These are phyloP conservation scores for Orgyia antiqua DNA, from an alignment of 2,888 invertebrate species.

Conservation along the genomic window DNA sequence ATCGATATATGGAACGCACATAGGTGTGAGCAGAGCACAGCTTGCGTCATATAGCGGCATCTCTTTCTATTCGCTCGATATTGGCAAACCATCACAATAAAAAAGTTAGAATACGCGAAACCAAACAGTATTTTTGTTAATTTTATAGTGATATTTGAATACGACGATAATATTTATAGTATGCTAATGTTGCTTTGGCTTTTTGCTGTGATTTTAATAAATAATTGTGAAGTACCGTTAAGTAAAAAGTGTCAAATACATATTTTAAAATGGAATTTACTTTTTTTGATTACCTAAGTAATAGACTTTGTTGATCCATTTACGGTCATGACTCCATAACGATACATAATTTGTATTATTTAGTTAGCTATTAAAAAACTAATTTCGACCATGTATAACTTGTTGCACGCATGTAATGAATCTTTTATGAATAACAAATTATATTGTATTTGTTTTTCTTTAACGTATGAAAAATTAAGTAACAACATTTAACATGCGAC, in stretches of 20 bases:
- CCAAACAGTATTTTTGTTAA: constrained; percentile 42
- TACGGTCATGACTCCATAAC: too few relatives aligned
- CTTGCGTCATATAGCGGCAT: constrained; percentile 48
- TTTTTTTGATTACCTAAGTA: too few relatives aligned
- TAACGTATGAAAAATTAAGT: too few relatives aligned
- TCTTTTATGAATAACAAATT: too few relatives aligned
- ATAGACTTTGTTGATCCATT: too few relatives aligned
- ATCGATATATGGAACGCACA: constrained; percentile 45
- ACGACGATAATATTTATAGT: constrained; percentile 33
- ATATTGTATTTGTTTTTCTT: too few relatives aligned
- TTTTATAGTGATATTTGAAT: constrained; percentile 24
- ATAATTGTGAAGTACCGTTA: constrained; percentile 17
- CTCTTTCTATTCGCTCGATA: constrained; percentile 58
- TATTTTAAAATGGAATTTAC: too few relatives aligned
- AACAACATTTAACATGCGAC: too few relatives aligned
- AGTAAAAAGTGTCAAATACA: neutral
- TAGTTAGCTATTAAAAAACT: too few relatives aligned
- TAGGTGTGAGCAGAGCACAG: constrained; percentile 63
- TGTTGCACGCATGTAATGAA: too few relatives aligned
- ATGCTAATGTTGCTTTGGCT: constrained; percentile 67
- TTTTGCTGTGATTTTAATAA: constrained; percentile 52
- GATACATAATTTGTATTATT: too few relatives aligned
- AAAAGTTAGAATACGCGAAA: constrained; percentile 41
- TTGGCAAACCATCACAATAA: constrained; percentile 76
- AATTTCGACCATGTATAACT: too few relatives aligned